Evolutionary conservation across 1,140 invertebrate genomes (phyloP).

Genomic region (Drosophila tristis): DNA sequence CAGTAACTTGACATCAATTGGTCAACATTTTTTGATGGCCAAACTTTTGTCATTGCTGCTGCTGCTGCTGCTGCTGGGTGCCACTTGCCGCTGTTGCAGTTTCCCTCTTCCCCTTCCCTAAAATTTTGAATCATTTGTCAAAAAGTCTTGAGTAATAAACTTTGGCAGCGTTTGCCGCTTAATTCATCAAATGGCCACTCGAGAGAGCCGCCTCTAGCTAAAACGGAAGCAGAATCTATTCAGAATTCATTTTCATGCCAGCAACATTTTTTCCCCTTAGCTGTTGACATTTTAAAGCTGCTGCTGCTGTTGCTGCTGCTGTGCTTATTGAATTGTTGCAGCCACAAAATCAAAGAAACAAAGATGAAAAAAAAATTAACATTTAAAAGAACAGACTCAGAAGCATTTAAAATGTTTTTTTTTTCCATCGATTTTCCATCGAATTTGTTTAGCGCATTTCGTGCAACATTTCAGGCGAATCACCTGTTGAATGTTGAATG

Average conservation of each 20-base stretch:
- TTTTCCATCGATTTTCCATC: conserved; percentile 18
- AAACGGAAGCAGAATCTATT: conserved; percentile 47
- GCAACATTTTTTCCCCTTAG: conserved; percentile 20
- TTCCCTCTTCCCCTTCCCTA: conserved; percentile 19
- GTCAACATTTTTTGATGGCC: conserved; percentile 46
- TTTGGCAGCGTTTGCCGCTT: conserved; percentile 47
- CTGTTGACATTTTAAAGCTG: conserved; percentile 70
- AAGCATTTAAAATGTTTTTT: conserved; percentile 67
- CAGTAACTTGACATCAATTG: conserved; percentile 76
- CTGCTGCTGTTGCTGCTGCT: conserved; percentile 32
- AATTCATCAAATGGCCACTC: conserved; percentile 50
- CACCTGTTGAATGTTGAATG: conserved; percentile 57
- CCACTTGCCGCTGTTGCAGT: conserved; percentile 25
- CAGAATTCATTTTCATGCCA: conserved; percentile 28
- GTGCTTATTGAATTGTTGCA: conserved; percentile 77
- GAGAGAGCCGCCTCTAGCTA: conserved; percentile 10
- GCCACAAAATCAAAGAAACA: conserved; percentile 4
- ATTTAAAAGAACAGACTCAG: conserved; percentile 75
- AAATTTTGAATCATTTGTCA: conserved; percentile 58
- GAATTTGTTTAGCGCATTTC: conserved; percentile 72
- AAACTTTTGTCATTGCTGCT: conserved; percentile 51
- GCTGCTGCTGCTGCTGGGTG: conserved; percentile 33
- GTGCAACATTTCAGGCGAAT: conserved; percentile 74
- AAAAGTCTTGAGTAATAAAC: conserved; percentile 52
- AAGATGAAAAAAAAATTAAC: conserved; percentile 61